Percentiles rank a stretch among this genome's conserved stretches.
Conservation (phyloP, 2,888 invertebrate genomes). For the Dicyrtomina minuta region DNA sequence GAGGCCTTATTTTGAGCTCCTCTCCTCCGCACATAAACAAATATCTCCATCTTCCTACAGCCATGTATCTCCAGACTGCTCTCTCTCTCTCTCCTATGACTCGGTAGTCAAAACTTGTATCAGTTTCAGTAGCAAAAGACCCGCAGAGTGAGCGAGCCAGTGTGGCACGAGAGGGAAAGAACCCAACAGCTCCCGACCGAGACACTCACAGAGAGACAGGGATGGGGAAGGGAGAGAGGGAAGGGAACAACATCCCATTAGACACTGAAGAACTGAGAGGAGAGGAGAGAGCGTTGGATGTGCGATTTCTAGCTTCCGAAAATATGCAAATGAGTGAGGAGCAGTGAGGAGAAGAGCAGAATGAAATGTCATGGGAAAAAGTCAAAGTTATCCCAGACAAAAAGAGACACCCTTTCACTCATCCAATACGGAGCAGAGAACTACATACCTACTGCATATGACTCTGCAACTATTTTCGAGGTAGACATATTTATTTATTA, state of each 20-base stretch:
- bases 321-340: slow-evolving; percentile 40
- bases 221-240: background rate
- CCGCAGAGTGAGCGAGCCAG: slow-evolving; percentile 15
- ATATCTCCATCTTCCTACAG: background rate
- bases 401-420: slow-evolving; percentile 33
- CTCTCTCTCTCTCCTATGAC: too few relatives aligned
- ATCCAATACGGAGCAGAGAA: background rate
- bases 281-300: slow-evolving; percentile 23
- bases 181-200: slow-evolving; percentile 26
- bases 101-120: too few relatives aligned
- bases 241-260: slow-evolving; percentile 6
- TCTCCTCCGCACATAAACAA: background rate
- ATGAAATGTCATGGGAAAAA: slow-evolving; percentile 41
- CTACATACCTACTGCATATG: background rate
- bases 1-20: background rate
- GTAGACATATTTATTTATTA: too few relatives aligned
- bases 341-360: slow-evolving; percentile 19
- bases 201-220: slow-evolving; percentile 5
- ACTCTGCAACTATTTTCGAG: background rate
- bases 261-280: background rate
- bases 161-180: slow-evolving; percentile 9
- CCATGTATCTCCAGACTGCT: background rate
- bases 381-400: slow-evolving; percentile 34
- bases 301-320: slow-evolving; percentile 35
- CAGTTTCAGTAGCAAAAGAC: background rate